These are phyloP conservation scores for Meganola albula DNA, from an alignment of 2,888 invertebrate species.

Conservation along the genomic window DNA sequence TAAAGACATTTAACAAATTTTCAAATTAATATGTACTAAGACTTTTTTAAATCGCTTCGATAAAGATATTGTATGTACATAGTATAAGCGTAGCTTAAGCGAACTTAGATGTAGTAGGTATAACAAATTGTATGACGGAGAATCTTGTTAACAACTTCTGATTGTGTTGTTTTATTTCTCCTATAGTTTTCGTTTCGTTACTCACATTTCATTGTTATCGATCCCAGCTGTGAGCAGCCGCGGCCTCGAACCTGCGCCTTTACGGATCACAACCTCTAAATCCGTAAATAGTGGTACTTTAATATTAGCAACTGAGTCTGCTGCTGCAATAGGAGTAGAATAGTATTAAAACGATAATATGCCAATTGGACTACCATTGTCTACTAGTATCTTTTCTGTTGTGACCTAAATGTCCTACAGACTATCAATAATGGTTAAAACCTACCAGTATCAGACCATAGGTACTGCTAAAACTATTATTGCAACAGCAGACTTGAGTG, in stretches of 20 bases:
- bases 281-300: too few relatives aligned
- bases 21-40: slow-evolving; percentile 75
- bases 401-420: too few relatives aligned
- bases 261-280: too few relatives aligned
- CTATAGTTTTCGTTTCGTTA: slow-evolving; percentile 49
- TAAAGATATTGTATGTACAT: slow-evolving; percentile 72
- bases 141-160: slow-evolving; percentile 41
- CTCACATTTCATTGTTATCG: slow-evolving; percentile 37
- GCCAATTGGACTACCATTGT: too few relatives aligned
- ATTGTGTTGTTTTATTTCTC: slow-evolving; percentile 47
- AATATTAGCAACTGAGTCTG: too few relatives aligned
- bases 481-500: too few relatives aligned
- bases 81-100: slow-evolving; percentile 70
- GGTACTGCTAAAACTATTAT: too few relatives aligned
- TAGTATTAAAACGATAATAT: too few relatives aligned
- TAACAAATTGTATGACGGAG: slow-evolving; percentile 69
- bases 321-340: too few relatives aligned
- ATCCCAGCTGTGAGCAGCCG: slow-evolving; percentile 15
- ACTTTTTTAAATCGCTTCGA: slow-evolving; percentile 73
- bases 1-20: slow-evolving; percentile 77
- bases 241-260: not conserved
- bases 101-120: slow-evolving; percentile 75
- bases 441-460: too few relatives aligned
- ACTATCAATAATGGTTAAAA: too few relatives aligned
- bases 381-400: too few relatives aligned